A percentile compares a stretch with the other conserved stretches of the same genome.
These are phyloP conservation scores for Philotrypesis tridentata DNA, from an alignment of 1,140 invertebrate species.

Conservation along the genomic window DNA sequence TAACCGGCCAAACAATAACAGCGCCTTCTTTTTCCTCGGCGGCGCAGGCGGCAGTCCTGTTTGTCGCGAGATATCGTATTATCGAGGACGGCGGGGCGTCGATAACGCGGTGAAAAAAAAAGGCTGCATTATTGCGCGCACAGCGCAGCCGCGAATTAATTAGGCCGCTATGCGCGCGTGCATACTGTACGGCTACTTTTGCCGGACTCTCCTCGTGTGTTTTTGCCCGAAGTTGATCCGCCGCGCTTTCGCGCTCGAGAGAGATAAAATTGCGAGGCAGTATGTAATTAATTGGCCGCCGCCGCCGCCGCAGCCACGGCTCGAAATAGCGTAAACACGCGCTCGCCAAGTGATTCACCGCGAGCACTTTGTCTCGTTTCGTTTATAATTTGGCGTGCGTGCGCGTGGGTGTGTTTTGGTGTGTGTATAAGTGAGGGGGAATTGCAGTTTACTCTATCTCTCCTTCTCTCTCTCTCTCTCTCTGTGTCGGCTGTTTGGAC, in stretches of 20 bases:
- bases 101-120: not conserved
- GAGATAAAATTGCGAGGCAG: constrained; percentile 5
- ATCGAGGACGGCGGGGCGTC: not conserved
- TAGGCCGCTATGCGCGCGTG: not conserved
- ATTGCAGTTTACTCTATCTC: too few species aligned
- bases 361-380: constrained; percentile 20
- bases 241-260: not conserved
- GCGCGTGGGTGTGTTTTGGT: constrained; percentile 16
- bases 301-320: not conserved
- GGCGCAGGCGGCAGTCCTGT: not conserved
- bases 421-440: too few species aligned
- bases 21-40: too few species aligned
- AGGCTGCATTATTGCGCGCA: not conserved
- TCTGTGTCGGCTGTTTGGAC: not conserved
- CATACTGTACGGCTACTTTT: constrained; percentile 7
- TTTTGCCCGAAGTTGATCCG: not conserved
- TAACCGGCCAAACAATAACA: not conserved
- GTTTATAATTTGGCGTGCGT: constrained; percentile 32
- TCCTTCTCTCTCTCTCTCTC: too few species aligned
- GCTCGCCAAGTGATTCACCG: constrained; percentile 13
- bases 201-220: not conserved
- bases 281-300: not conserved
- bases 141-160: constrained; percentile 20
- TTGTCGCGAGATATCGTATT: not conserved
- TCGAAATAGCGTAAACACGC: constrained; percentile 28